Percentiles rank a stretch among this genome's conserved stretches.
Evolutionary conservation across 2,888 invertebrate species (phyloP).

Genomic region (Parasteatoda lunata): DNA sequence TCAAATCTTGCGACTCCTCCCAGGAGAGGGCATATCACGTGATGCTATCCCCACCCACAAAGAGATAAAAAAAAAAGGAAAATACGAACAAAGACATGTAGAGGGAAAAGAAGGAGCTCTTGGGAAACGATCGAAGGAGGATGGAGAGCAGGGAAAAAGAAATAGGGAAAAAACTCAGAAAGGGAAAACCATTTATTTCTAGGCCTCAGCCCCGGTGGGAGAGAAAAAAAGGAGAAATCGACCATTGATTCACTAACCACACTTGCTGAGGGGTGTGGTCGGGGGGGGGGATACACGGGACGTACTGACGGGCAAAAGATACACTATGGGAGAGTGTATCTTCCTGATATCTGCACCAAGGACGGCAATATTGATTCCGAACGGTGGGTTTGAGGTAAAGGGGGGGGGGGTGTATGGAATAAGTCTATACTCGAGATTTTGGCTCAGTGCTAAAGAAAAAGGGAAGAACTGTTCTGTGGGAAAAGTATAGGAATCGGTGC

Average conservation of each 20-base stretch:
- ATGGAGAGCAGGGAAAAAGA: conserved; percentile 27
- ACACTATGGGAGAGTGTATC: conserved; percentile 61
- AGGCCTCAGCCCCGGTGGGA: conserved; percentile 55
- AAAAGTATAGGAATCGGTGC: conserved; percentile 27
- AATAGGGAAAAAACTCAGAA: conserved; percentile 56
- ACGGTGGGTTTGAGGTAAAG: conserved; percentile 20
- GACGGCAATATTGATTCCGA: conserved; percentile 67
- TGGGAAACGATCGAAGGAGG: conserved; percentile 19
- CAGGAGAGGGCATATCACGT: conserved; percentile 65
- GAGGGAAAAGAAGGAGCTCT: conserved; percentile 11
- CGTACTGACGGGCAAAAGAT: conserved; percentile 43
- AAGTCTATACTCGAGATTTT: conserved; percentile 67
- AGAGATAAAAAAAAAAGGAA: conserved; percentile 30
- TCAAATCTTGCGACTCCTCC: conserved; percentile 57
- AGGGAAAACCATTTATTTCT: conserved; percentile 67
- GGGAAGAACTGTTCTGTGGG: conserved; percentile 22
- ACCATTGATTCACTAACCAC: conserved; percentile 68
- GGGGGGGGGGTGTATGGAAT: conserved; percentile 23
- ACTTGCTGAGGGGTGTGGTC: conserved; percentile 34
- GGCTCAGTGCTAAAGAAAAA: conserved; percentile 39
- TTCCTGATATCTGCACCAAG: conserved; percentile 62
- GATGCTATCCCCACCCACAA: conserved; percentile 63
- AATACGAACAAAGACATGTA: conserved; percentile 25
- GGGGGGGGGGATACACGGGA: conserved; percentile 26
- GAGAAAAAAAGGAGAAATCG: conserved; percentile 51